Base-by-base conservation (phyloP, 2,888 invertebrate genomes). In the Phymatocera aterrima region DNA sequence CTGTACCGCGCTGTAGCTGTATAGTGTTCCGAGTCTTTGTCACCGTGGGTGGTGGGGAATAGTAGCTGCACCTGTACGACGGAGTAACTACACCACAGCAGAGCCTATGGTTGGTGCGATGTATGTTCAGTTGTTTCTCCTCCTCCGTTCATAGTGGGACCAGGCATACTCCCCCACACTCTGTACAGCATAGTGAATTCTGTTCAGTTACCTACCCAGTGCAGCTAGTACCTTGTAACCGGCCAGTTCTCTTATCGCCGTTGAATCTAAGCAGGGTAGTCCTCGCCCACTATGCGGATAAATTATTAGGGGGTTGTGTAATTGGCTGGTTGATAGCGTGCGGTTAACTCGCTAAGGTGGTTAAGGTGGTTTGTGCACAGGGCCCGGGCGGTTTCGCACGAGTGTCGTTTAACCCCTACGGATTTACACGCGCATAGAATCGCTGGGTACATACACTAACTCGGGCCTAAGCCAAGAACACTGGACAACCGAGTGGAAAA, bases 261-360 rank as follows among this genome's bases (percentile, higher is more conserved):
- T 79, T 79, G 80, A 86, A 88, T 87, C 86, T 84, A 80, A 83
- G 77, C 82, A 82, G 82, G 82, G 84, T 43, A 8, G 6, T 43
- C 43, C 43, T 10, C 43, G 82, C 83, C 83, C 80, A 83, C 77
- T 83, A 81, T 80, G 83, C 79, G 82, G 84, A 83, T 87, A 85
- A 88, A 87, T 88, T 87, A 88, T 88, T 85, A 83, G 85, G 84
- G 85, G 80, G 83, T 84, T 83, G 84, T 86, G 84, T 88, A 88
- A 88, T 88, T 87, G 84, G 87, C 80, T 83, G 82, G 83, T 84
- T 83, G 84, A 85, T 84, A 84, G 86, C 83, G 84, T 85, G 86
- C 83, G 87, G 87, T 86, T 83, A 82, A 51, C 81, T 82, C 81
- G 81, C 78, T 81, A 79, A 80, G 70, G 78, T 74, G 70, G 70